phyloP scores from a whole-genome alignment of 1,140 invertebrate species.

The Dinoponera quadriceps region DNA sequence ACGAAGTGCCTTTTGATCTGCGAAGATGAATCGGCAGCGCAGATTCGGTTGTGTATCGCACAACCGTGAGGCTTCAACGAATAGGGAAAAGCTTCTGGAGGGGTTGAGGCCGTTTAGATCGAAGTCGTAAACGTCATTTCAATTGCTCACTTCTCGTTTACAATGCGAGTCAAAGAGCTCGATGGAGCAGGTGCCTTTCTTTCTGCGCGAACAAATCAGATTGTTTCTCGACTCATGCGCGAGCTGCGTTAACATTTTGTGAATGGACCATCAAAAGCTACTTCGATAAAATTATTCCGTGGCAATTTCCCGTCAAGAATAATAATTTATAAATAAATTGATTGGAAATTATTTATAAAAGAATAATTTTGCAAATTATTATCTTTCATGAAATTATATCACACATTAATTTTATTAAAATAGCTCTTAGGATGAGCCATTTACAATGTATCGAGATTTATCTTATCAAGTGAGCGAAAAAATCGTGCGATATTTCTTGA shows the following conservation, averaged over 20 bases:
- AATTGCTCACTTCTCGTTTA: constrained; percentile 40
- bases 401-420: no score
- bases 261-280: not conserved
- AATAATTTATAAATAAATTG: no score
- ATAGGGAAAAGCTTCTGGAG: constrained; percentile 32
- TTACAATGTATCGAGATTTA: no score
- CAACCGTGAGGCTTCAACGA: constrained; percentile 62
- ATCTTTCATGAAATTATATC: no score
- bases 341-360: no score
- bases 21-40: constrained; percentile 77
- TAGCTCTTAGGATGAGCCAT: no score
- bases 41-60: constrained; percentile 20
- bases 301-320: no score
- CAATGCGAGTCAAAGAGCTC: constrained; percentile 54
- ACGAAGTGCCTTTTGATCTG: constrained; percentile 81
- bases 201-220: not conserved
- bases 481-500: not conserved
- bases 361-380: no score
- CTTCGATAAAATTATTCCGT: no score
- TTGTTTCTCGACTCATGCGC: not conserved
- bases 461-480: no score
- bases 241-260: not conserved
- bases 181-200: not conserved
- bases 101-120: constrained; percentile 47
- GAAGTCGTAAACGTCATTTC: constrained; percentile 58